phyloP scores from a whole-genome alignment of 2,113 vertebrate species.

The Phaetusa simplex region DNA sequence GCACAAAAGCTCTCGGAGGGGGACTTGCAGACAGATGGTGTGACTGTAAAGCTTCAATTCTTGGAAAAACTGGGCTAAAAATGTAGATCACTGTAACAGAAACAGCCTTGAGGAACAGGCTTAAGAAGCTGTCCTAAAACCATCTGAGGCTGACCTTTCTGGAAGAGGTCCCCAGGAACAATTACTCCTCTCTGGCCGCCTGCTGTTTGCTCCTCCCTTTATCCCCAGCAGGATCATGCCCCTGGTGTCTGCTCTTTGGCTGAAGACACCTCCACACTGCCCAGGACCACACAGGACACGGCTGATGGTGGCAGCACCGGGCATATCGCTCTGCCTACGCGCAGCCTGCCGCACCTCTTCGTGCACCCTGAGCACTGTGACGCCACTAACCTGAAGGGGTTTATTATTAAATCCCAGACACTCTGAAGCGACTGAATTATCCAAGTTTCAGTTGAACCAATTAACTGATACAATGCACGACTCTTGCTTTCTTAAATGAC shows the following conservation, averaged over 20 bases:
- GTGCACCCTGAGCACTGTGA: rapidly evolving
- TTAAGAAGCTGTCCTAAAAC: background rate
- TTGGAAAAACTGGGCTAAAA: slow-evolving; percentile 8
- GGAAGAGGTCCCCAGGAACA: background rate
- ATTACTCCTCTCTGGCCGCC: background rate
- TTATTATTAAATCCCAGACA: background rate
- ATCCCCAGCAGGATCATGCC: background rate
- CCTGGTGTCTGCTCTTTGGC: background rate
- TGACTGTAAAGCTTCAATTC: background rate
- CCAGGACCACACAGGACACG: background rate
- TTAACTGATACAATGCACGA: slow-evolving; percentile 18
- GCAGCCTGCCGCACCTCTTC: background rate
- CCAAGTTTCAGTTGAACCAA: background rate
- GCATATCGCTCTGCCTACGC: background rate
- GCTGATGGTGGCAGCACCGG: background rate
- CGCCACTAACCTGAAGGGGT: background rate
- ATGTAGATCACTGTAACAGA: slow-evolving; percentile 22
- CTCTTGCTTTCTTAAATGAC: background rate
- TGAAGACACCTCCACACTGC: background rate
- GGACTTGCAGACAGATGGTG: background rate
- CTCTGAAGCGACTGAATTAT: slow-evolving; percentile 2
- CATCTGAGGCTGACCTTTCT: background rate
- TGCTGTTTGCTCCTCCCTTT: background rate
- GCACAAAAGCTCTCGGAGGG: background rate
- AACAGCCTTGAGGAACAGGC: background rate